Evolutionary conservation across 2,888 invertebrate genomes (phyloP).

Genomic region (Encarsia formosa): DNA sequence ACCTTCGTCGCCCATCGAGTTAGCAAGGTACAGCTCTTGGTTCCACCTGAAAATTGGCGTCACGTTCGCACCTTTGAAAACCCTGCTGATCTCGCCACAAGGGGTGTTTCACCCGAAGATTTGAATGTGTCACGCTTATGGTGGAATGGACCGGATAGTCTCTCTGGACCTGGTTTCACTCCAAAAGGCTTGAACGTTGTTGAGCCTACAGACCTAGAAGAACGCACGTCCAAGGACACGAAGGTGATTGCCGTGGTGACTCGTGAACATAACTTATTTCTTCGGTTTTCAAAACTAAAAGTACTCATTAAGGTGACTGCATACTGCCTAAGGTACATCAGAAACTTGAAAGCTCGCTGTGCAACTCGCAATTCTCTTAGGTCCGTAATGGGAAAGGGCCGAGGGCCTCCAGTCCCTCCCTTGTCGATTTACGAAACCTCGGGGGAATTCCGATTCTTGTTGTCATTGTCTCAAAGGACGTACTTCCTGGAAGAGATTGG

Average conservation of each 20-base stretch:
- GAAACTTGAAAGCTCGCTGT: too few relatives aligned
- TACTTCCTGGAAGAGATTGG: neutral
- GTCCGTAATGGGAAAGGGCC: too few relatives aligned
- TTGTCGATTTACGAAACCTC: too few relatives aligned
- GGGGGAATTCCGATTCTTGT: too few relatives aligned
- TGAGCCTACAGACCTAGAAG: neutral
- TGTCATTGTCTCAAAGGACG: neutral
- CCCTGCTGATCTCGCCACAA: too few relatives aligned
- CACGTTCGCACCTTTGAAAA: neutral
- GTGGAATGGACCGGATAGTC: neutral
- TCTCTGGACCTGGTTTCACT: slow-evolving; percentile 24
- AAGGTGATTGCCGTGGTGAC: too few relatives aligned
- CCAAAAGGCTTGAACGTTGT: neutral
- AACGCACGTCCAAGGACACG: neutral
- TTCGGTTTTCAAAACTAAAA: too few relatives aligned
- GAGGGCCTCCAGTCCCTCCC: too few relatives aligned
- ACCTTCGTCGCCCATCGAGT: neutral
- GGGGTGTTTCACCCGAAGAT: neutral
- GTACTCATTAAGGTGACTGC: too few relatives aligned
- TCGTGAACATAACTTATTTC: too few relatives aligned
- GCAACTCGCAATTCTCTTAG: too few relatives aligned
- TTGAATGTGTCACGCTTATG: neutral
- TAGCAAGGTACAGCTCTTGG: neutral
- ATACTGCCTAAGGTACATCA: too few relatives aligned
- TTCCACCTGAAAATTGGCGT: neutral